A percentile compares a stretch with the other conserved stretches of the same genome.
These are phyloP conservation scores for Burhinus bistriatus DNA, from an alignment of 2,113 vertebrate genomes.

Conservation along the genomic window DNA sequence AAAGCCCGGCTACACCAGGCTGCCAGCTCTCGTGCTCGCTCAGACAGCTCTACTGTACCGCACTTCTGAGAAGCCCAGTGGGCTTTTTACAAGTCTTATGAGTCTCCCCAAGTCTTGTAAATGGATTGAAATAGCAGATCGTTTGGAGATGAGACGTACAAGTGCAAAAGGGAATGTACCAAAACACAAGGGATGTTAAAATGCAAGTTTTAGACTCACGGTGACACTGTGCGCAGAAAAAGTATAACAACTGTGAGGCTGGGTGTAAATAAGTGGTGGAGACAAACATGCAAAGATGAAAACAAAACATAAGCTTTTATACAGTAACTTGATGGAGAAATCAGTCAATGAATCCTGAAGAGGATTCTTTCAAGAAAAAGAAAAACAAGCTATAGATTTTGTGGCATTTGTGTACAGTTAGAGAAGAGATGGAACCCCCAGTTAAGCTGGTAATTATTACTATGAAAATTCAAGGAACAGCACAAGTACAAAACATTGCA, in stretches of 20 bases:
- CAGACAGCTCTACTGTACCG: neutral
- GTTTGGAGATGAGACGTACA: rapidly evolving
- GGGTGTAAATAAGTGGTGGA: neutral
- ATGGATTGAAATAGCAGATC: neutral
- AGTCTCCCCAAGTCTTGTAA: neutral
- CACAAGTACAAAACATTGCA: neutral
- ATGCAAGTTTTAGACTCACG: neutral
- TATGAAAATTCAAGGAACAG: neutral
- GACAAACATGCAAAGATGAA: neutral
- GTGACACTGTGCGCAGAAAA: neutral
- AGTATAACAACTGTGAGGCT: neutral
- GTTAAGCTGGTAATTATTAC: neutral
- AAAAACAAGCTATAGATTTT: neutral
- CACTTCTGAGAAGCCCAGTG: neutral
- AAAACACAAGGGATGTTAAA: neutral
- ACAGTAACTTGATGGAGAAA: neutral
- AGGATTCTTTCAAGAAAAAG: neutral
- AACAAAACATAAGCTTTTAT: neutral
- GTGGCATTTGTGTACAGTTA: neutral
- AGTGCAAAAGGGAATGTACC: neutral
- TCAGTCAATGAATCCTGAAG: neutral
- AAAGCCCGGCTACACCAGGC: rapidly evolving
- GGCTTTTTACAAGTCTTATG: neutral
- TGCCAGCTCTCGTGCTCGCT: neutral
- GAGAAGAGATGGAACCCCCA: neutral